Evolutionary conservation across 1,140 invertebrate species (phyloP), one percentile per base, ranked within the genome.

Genomic region (Listronotus oregonensis): DNA sequence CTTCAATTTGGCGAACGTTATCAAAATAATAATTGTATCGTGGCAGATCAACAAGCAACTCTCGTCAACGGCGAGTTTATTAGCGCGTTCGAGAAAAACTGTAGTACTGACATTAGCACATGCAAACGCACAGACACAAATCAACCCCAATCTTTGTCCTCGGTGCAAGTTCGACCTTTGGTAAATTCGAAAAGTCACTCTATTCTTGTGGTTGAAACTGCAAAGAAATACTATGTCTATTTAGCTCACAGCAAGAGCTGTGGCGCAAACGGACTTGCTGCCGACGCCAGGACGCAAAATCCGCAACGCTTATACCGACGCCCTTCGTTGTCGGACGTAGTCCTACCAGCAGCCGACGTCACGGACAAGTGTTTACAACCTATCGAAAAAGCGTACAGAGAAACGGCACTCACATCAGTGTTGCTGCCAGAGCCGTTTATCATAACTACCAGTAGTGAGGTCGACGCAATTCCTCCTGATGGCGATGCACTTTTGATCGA

Each of bases 111-210:
- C n/a, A n/a, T n/a, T n/a, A n/a, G n/a, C n/a, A n/a, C n/a, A n/a
- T n/a, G n/a, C n/a, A n/a, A n/a, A n/a, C n/a, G n/a, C n/a, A n/a
- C n/a, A n/a, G n/a, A n/a, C n/a, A n/a, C n/a, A n/a, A n/a, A n/a
- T n/a, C n/a, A n/a, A n/a, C n/a, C n/a, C n/a, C n/a, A n/a, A n/a
- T 39, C 37, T 39, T 39, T 39, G 37, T 39, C 37, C 37, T 39
- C 37, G 37, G 37, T 39, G 37, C 37, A 39, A 39, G 37, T 39
- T 39, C 37, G 37, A 39, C 37, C 37, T 39, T 39, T 39, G 37
- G 37, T 39, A 39, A 39, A 39, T 39, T 39, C 37, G 37, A 39
- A 39, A 39, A 39, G 37, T 39, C 37, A 39, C 37, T 39, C 37
- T 39, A 39, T 39, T 39, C 37, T 39, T 39, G 37, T 39, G 37